A percentile compares a stretch with the other conserved stretches of the same genome.
phyloP scores from a whole-genome alignment of 2,888 invertebrate species.

The Mimumesa dahlbomi region DNA sequence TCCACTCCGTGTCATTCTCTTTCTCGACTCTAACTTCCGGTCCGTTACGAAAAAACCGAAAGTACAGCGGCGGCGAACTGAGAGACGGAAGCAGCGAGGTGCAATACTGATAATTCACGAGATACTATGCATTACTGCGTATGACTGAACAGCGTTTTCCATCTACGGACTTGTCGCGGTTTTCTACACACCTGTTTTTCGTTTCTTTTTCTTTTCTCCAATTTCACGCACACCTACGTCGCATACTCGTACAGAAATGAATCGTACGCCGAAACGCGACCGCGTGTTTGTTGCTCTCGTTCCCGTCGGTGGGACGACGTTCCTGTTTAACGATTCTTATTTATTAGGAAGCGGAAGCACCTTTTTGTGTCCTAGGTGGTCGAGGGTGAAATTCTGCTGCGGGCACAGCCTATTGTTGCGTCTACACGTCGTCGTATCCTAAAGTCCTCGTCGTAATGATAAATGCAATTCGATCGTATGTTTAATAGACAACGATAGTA shows the following conservation, averaged over 20 bases:
- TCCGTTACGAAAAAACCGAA: constrained; percentile 45
- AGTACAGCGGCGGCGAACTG: constrained; percentile 22
- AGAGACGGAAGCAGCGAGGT: constrained; percentile 40
- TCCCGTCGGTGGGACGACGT: constrained; percentile 29
- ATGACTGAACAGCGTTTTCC: constrained; percentile 24
- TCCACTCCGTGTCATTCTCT: neutral
- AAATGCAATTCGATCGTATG: constrained; percentile 65
- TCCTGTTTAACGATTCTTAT: constrained; percentile 19
- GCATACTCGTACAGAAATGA: no score
- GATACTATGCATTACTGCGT: constrained; percentile 32
- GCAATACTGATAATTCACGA: constrained; percentile 40
- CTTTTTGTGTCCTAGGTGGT: constrained; percentile 19
- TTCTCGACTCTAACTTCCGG: constrained; percentile 25
- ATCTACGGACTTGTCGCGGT: neutral
- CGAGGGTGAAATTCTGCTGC: constrained; percentile 5
- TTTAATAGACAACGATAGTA: constrained; percentile 73
- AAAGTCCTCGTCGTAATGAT: constrained; percentile 38
- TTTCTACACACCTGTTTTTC: neutral
- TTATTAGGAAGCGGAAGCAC: constrained; percentile 48
- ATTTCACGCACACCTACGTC: no score
- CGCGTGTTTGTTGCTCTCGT: constrained; percentile 28
- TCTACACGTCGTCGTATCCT: constrained; percentile 28
- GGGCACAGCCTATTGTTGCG: constrained; percentile 3
- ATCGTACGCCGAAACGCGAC: constrained; percentile 13
- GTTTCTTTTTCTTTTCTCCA: no score